Conservation (phyloP, 1,140 invertebrate species). For the Panagrolaimus sp. region DNA sequence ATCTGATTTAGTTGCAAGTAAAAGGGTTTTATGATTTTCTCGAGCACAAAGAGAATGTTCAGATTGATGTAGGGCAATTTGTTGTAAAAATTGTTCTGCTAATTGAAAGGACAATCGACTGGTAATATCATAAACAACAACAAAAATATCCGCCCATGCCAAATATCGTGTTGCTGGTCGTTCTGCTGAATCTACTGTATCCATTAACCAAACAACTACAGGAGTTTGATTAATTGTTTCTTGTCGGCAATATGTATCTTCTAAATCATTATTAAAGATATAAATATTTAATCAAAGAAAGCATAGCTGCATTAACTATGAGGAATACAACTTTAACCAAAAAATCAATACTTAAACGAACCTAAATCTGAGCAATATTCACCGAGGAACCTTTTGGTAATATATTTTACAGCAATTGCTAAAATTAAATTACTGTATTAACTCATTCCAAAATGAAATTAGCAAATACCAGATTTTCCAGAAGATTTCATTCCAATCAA, state of each 20-base stretch:
- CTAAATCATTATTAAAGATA: not conserved
- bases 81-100: slow-evolving; percentile 15
- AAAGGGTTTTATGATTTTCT: slow-evolving; percentile 12
- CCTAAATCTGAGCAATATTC: slow-evolving; percentile 14
- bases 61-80: slow-evolving; percentile 6
- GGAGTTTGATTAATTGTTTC: slow-evolving; percentile 8
- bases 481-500: not conserved
- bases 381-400: not conserved
- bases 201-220: slow-evolving; percentile 16
- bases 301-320: no score
- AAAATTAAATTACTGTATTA: not conserved
- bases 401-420: slow-evolving; percentile 6
- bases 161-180: not conserved
- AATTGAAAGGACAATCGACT: slow-evolving; percentile 14
- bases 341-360: not conserved
- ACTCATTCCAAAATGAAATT: not conserved
- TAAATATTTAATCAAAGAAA: no score
- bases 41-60: slow-evolving; percentile 16
- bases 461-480: slow-evolving; percentile 1
- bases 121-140: slow-evolving; percentile 18
- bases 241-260: slow-evolving; percentile 15
- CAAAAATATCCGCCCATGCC: slow-evolving; percentile 14
- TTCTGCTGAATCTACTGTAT: not conserved
- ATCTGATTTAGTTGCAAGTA: slow-evolving; percentile 6
- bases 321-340: no score